A percentile compares a stretch with the other conserved stretches of the same genome.
These are phyloP conservation scores for Drosophila erecta DNA, from an alignment of 1,140 invertebrate species.

Conservation along the genomic window DNA sequence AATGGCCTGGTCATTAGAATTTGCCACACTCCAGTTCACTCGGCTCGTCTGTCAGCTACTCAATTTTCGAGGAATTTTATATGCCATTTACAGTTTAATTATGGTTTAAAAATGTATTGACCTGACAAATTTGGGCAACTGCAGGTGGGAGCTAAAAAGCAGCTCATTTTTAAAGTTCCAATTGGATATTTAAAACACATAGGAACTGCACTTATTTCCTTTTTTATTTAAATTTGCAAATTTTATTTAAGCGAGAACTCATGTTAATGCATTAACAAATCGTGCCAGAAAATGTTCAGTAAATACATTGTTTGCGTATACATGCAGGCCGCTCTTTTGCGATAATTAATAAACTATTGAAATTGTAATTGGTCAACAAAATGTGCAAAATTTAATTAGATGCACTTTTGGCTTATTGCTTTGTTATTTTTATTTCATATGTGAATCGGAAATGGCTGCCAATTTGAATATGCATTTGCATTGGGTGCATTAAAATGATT, in stretches of 20 bases:
- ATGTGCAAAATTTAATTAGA: constrained; percentile 59
- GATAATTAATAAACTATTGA: constrained; percentile 50
- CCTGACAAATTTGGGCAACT: neutral
- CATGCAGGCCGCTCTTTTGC: constrained; percentile 8
- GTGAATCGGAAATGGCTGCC: constrained; percentile 31
- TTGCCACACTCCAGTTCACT: constrained; percentile 45
- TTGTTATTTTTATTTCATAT: constrained; percentile 49
- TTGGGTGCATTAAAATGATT: constrained; percentile 66
- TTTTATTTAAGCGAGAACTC: too few relatives aligned
- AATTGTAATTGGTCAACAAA: constrained; percentile 42
- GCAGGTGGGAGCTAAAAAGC: too few relatives aligned
- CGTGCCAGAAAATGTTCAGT: neutral
- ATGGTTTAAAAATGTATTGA: neutral
- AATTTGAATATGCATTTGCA: constrained; percentile 55
- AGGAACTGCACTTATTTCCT: neutral
- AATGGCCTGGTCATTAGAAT: constrained; percentile 44
- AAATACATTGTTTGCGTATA: neutral
- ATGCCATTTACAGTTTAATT: constrained; percentile 25
- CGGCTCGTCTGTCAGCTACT: constrained; percentile 25
- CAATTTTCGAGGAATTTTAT: constrained; percentile 33
- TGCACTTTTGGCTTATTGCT: constrained; percentile 50
- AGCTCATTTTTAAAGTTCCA: neutral
- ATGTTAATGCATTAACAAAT: neutral
- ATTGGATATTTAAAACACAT: neutral
- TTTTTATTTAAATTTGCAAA: too few relatives aligned